These are phyloP conservation scores for Chroicocephalus ridibundus DNA, from an alignment of 2,113 vertebrate genomes.

Conservation along the genomic window DNA sequence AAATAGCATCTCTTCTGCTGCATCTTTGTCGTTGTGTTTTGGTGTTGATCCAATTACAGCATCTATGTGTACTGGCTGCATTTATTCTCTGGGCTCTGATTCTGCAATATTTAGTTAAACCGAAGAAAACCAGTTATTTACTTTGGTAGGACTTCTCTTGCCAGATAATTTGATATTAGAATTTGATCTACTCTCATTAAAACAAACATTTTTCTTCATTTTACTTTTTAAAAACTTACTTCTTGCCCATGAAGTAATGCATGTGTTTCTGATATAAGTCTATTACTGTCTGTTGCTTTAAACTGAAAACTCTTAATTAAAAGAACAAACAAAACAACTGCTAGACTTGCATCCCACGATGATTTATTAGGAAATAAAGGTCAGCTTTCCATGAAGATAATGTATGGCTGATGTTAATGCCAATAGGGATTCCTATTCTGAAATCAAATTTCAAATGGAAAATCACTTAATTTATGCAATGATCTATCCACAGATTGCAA, in stretches of 20 bases:
- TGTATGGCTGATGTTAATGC: background rate
- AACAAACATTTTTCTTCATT: background rate
- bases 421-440: background rate
- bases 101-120: background rate
- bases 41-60: background rate
- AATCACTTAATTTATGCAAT: slow-evolving; percentile 38
- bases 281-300: background rate
- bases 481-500: slow-evolving; percentile 44
- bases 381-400: background rate
- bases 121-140: background rate
- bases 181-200: background rate
- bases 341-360: background rate
- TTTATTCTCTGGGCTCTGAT: background rate
- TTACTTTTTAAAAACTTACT: background rate
- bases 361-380: slow-evolving; percentile 10
- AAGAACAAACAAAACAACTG: background rate
- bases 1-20: background rate
- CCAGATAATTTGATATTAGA: background rate
- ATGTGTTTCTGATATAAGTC: background rate
- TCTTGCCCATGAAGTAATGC: background rate
- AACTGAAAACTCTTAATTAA: background rate
- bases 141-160: background rate
- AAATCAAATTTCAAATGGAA: slow-evolving; percentile 55
- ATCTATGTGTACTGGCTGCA: background rate
- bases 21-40: background rate